These are phyloP conservation scores for Sclerodermus sp. DNA, from an alignment of 2,888 invertebrate species.

Conservation along the genomic window DNA sequence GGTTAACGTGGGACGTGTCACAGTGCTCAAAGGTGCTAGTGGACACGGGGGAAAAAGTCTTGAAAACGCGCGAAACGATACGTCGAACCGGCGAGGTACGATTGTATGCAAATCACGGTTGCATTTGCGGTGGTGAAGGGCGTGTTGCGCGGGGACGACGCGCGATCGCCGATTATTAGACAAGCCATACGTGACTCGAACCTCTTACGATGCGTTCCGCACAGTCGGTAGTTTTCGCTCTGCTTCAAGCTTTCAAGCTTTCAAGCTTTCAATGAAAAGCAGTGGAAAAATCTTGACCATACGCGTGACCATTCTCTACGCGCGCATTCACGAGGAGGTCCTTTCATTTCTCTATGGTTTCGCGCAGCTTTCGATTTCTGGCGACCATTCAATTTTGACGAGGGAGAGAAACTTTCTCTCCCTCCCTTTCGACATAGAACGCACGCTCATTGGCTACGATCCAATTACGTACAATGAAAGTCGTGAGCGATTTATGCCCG, in stretches of 20 bases:
- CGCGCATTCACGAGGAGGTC: too few species aligned
- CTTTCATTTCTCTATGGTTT: too few species aligned
- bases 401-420: too few species aligned
- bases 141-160: constrained; percentile 11
- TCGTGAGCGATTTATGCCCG: constrained; percentile 32
- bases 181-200: constrained; percentile 20
- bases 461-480: constrained; percentile 39
- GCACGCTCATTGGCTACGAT: constrained; percentile 31
- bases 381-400: constrained; percentile 27
- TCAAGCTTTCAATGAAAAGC: too few species aligned
- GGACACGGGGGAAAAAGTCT: constrained; percentile 11
- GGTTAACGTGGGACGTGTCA: neutral
- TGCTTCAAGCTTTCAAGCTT: too few species aligned
- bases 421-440: constrained; percentile 16
- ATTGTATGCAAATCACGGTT: constrained; percentile 32
- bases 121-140: constrained; percentile 21
- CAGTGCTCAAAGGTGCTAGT: neutral
- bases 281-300: too few species aligned
- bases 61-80: constrained; percentile 34
- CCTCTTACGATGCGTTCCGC: too few species aligned
- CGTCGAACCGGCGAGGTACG: constrained; percentile 24
- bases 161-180: constrained; percentile 29
- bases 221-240: too few species aligned
- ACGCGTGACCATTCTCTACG: too few species aligned
- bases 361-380: constrained; percentile 16